Conservation (phyloP, 2,797 vertebrate species). For the Cephalopachus bancanus region DNA sequence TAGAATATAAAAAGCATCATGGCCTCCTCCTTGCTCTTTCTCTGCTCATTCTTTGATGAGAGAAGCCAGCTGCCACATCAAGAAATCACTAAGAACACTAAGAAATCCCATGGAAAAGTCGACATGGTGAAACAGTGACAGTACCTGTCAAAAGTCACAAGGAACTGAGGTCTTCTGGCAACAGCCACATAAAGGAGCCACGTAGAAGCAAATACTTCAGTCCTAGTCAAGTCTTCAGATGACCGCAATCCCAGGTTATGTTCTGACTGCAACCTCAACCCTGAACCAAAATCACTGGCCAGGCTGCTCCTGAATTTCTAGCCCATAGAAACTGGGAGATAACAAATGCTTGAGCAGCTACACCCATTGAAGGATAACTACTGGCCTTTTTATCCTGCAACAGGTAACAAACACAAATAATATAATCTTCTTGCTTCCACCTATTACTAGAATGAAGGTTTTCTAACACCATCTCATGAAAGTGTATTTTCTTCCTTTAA, state of each 20-base stretch:
- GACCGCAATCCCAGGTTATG: background rate
- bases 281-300: background rate
- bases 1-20: background rate
- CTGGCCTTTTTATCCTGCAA: background rate
- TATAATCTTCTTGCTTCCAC: constrained; percentile 13
- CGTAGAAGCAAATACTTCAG: background rate
- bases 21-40: background rate
- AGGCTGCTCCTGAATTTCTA: background rate
- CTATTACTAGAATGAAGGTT: constrained; percentile 28
- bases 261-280: background rate
- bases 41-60: background rate
- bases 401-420: constrained; percentile 8
- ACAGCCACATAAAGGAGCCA: background rate
- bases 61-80: background rate
- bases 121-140: background rate
- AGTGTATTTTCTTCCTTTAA: background rate
- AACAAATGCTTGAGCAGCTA: background rate
- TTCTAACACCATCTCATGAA: background rate
- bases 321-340: background rate
- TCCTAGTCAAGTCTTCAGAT: background rate
- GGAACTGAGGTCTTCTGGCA: constrained; percentile 26
- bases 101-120: background rate
- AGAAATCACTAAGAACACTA: background rate
- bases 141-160: background rate
- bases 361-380: background rate